Conservation (phyloP, 2,113 vertebrate genomes). For the Forbesichthys agassizii region DNA sequence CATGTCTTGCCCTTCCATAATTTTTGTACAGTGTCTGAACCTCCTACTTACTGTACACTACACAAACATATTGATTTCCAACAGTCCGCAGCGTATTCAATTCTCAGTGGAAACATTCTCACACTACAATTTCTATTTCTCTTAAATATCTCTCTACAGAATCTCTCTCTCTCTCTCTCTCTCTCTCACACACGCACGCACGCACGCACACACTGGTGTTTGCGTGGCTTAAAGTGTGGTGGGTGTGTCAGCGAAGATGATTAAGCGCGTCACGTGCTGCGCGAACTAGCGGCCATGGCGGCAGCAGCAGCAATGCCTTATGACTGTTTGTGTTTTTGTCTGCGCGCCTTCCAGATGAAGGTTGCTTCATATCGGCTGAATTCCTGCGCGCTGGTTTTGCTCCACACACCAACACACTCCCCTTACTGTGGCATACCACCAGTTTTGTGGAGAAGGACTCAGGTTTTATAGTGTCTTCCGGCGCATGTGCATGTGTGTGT, state of each 20-base stretch:
- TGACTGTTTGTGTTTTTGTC: conserved; percentile 25
- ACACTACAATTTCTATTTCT: neutral
- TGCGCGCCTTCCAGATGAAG: conserved; percentile 11
- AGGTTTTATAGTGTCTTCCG: conserved; percentile 32
- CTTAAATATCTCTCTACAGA: neutral
- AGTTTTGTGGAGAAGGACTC: conserved; percentile 31
- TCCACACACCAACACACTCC: conserved; percentile 39
- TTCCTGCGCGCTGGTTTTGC: conserved; percentile 54
- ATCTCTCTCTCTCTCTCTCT: neutral
- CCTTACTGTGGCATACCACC: conserved; percentile 54
- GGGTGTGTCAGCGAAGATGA: conserved; percentile 16
- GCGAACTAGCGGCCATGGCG: neutral
- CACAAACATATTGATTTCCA: conserved; percentile 17
- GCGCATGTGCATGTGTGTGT: conserved; percentile 1
- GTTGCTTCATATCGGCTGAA: conserved; percentile 61
- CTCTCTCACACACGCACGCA: neutral
- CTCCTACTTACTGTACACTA: conserved; percentile 17
- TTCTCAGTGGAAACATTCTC: neutral
- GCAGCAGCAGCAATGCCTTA: neutral
- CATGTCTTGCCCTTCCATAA: conserved; percentile 11
- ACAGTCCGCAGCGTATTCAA: neutral
- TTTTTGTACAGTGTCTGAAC: conserved; percentile 8
- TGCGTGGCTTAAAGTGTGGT: neutral
- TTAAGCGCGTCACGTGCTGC: conserved; percentile 2
- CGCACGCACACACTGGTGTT: neutral